Evolutionary conservation across 1,140 invertebrate genomes (phyloP), one percentile per base, ranked within the genome.

Genomic region (Caenorhabditis briggsae): DNA sequence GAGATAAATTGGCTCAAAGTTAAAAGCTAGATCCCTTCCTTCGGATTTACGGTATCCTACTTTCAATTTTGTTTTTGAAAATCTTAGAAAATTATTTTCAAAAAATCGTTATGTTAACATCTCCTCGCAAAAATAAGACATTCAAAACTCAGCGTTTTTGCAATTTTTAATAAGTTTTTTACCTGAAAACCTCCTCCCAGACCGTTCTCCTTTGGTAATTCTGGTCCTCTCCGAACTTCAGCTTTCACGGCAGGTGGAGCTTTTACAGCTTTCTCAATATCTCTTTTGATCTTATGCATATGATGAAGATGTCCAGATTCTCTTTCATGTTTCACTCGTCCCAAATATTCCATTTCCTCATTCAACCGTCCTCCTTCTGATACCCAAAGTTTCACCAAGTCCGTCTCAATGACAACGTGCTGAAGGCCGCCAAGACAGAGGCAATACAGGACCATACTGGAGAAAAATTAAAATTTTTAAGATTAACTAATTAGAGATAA

Each of bases 341-440:
- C 41, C 43, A 89, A 59, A 85, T 89, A 92, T 53, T 82, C 88
- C 82, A 92, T 82, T 87, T 92, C 91, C 23, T 91, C 90, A 70
- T 92, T 89, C 48, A 92, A 85, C 56, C 91, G 84, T 55, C 91
- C 91, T 18, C 90, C 91, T 70, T 92, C 91, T 91, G 90, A 90
- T 33, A 91, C 91, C 91, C 91, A 91, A 46, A 91, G 82, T 59
- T 92, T 91, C 20, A 92, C 91, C 23, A 92, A 89, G 88, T 92
- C 91, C 23, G 92, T 92, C 61, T 92, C 91, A 64, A 92, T 92
- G 18, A 82, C 84, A 48, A 91, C 91, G 82, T 92, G 84, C 61
- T 90, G 88, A 14, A 92, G 85, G 18, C 92, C 91, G 11, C 82
- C 55, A 53, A 87, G 89, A 74, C 88, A 92, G 11, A 90, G 18